phyloP scores from a whole-genome alignment of 2,797 vertebrate species.

The Poecilia wingei region DNA sequence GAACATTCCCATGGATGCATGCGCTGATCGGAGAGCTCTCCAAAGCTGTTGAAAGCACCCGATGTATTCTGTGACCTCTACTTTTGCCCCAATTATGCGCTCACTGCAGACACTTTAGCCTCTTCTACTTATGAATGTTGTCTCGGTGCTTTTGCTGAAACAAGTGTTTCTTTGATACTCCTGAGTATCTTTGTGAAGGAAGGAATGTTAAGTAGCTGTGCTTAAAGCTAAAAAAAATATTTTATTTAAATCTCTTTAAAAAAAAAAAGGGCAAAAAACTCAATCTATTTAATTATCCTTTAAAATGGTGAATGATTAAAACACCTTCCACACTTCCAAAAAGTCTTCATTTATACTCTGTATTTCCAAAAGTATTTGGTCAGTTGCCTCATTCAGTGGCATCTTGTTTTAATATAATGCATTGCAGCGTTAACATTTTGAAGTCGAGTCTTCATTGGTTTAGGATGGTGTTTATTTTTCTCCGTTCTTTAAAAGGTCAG shows the following conservation, averaged over 20 bases:
- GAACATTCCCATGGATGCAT: neutral
- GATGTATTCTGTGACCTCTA: neutral
- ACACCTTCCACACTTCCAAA: neutral
- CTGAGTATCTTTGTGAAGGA: neutral
- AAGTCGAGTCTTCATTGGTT: neutral
- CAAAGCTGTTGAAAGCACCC: neutral
- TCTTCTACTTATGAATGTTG: neutral
- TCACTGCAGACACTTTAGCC: neutral
- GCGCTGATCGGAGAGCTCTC: neutral
- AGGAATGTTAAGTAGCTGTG: neutral
- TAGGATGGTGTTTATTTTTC: neutral
- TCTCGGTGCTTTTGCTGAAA: neutral
- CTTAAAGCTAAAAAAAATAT: neutral
- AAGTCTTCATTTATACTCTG: neutral
- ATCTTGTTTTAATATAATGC: neutral
- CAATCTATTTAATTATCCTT: neutral
- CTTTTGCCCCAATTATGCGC: slow-evolving; percentile 1
- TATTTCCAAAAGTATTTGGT: neutral
- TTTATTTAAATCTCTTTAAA: neutral
- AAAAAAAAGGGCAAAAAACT: neutral
- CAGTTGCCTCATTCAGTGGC: neutral
- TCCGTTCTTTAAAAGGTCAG: neutral
- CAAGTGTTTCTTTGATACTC: slow-evolving; percentile 5
- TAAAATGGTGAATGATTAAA: neutral
- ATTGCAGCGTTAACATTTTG: neutral